Base-by-base conservation (phyloP, 2,113 vertebrate genomes). In the Melospiza georgiana region DNA sequence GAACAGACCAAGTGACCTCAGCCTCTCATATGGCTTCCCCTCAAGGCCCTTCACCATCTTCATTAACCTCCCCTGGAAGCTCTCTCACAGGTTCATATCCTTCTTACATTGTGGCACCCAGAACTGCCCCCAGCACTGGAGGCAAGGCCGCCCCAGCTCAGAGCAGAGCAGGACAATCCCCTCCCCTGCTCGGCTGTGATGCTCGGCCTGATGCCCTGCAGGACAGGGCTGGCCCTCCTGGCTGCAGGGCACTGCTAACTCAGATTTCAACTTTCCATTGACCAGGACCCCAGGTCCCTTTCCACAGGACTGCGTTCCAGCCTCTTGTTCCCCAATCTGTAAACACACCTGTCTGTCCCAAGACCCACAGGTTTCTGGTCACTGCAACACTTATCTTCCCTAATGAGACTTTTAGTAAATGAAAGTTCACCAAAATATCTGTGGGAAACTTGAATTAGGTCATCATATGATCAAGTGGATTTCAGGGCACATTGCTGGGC, bases 11-110 rank as follows among this genome's bases (percentile, higher is more conserved):
- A 69, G 18, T 35, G 35, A 9, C 14, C 31, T 75, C n/a, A 48
- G 54, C 11, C 0, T 0, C 48, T 69, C 35, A 13, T 3, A 19
- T 0, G 0, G 6, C 21, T 75, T 46, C 54, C 8, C 30, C 41
- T 83, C 41, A 48, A 68, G 30, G 17, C 48, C 11, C 48, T 76
- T 11, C 48, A 0, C 41, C 6, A 27, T 25, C n/a, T 10, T n/a
- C 11, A 5, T 23, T 31, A 5, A 6, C 17, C 11, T 83, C 11
- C n/a, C 24, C 18, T 76, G 62, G 54, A 61, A 17, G 14, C 14
- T 62, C 24, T 69, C 24, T 41, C 31, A 62, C 2, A 82, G 30
- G 8, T 83, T 69, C 27, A 27, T 35, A 18, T 25, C 16, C 8
- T 61, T 67, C 46, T 55, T 16, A 18, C 2, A 12, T 13, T 27